These are phyloP conservation scores for Cladorhizidae sp. DNA, from an alignment of 37 sponge, comb jelly and placozoan species.

Conservation along the genomic window DNA sequence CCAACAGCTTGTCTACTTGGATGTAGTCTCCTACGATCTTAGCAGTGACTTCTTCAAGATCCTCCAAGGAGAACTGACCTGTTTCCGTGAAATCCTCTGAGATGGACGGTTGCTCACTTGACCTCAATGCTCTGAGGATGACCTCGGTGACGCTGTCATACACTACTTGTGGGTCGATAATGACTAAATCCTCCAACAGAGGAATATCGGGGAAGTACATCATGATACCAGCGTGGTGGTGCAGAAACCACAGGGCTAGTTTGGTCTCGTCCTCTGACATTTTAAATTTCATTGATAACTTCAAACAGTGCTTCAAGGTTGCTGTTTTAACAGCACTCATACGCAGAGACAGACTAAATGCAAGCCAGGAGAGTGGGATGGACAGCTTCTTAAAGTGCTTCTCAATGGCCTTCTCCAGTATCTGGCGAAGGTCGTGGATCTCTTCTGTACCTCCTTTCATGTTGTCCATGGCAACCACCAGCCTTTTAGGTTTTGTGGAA, in stretches of 20 bases:
- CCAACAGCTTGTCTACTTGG: background rate
- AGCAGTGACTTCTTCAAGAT: background rate
- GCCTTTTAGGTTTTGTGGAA: too few species aligned
- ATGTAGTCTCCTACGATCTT: background rate
- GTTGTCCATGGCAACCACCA: too few species aligned
- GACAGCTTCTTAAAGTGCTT: background rate
- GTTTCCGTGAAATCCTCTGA: background rate
- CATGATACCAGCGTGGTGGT: constrained; percentile 14
- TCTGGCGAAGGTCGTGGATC: too few species aligned
- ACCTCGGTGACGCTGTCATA: constrained; percentile 11
- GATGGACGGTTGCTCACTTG: background rate
- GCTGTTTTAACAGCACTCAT: background rate
- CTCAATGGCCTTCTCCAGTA: too few species aligned
- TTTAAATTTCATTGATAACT: background rate
- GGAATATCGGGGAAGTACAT: constrained; percentile 21
- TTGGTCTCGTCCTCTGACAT: background rate
- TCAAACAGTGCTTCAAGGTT: background rate
- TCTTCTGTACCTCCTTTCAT: too few species aligned
- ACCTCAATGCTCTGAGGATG: constrained; percentile 12
- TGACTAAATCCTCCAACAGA: constrained; percentile 6
- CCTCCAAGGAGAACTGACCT: constrained; percentile 7
- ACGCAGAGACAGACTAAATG: constrained; percentile 16
- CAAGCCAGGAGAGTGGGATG: constrained; percentile 7
- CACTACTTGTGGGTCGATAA: constrained; percentile 13
- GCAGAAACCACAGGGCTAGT: constrained; percentile 10